phyloP scores from a whole-genome alignment of 2,797 vertebrate genomes.

The Mionectes olivaceus region DNA sequence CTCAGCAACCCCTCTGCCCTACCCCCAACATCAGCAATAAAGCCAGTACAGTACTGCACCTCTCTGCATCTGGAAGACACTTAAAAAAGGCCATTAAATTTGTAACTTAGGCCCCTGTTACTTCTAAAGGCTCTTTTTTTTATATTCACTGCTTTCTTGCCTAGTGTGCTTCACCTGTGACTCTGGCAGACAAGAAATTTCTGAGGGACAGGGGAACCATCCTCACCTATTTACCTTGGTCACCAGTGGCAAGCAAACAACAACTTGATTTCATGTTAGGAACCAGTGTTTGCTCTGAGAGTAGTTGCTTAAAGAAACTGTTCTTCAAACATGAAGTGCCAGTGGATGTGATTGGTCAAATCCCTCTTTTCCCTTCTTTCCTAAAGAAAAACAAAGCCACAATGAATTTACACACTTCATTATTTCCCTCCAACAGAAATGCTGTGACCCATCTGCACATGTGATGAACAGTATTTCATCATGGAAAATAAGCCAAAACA shows the following conservation, averaged over 20 bases:
- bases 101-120: not conserved
- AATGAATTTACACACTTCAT: not conserved
- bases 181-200: not conserved
- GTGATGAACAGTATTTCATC: slow-evolving; percentile 33
- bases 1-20: not conserved
- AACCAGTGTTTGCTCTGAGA: not conserved
- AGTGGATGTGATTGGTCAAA: not conserved
- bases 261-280: not conserved
- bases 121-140: not conserved
- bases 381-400: slow-evolving; percentile 15
- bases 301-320: not conserved
- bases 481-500: slow-evolving; percentile 49
- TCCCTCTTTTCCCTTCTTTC: not conserved
- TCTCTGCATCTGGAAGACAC: not conserved
- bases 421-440: not conserved
- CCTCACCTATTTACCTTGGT: not conserved
- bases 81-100: not conserved
- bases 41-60: not conserved
- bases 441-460: slow-evolving; percentile 46
- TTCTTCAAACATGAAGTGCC: not conserved
- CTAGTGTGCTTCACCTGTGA: not conserved
- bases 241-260: not conserved
- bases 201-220: not conserved
- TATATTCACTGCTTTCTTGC: not conserved
- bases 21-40: not conserved